Percentiles rank a stretch among this genome's conserved stretches.
Evolutionary conservation across 2,797 vertebrate species (phyloP).

Genomic region (Cynopterus sphinx): DNA sequence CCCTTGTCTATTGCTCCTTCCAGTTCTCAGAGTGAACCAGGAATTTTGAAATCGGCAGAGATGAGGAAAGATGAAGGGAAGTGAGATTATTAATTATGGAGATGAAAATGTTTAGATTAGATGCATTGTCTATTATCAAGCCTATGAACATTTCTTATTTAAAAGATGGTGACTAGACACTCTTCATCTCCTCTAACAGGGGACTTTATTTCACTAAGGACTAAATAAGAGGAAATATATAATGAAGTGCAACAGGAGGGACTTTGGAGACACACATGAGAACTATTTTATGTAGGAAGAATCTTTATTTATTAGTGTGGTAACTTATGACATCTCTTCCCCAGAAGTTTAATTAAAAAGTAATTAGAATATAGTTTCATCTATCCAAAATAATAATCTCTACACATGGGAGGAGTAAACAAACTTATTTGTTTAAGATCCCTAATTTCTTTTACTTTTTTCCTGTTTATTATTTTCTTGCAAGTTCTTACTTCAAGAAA

Average conservation of each 20-base stretch:
- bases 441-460: neutral
- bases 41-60: constrained; percentile 1
- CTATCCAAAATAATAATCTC: neutral
- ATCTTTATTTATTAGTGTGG: neutral
- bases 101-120: neutral
- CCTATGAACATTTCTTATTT: neutral
- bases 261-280: neutral
- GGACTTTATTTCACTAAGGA: neutral
- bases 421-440: neutral
- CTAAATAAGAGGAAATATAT: neutral
- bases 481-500: neutral
- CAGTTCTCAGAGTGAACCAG: neutral
- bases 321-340: neutral
- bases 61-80: neutral
- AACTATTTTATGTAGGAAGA: neutral
- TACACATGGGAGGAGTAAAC: neutral
- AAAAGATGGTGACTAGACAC: neutral
- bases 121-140: neutral
- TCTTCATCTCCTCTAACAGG: neutral
- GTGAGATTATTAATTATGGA: neutral
- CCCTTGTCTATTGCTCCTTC: neutral
- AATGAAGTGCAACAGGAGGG: neutral
- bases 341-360: neutral
- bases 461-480: constrained; percentile 16
- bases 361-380: neutral